phyloP scores from a whole-genome alignment of 2,888 invertebrate genomes.

The Allygus modestus region DNA sequence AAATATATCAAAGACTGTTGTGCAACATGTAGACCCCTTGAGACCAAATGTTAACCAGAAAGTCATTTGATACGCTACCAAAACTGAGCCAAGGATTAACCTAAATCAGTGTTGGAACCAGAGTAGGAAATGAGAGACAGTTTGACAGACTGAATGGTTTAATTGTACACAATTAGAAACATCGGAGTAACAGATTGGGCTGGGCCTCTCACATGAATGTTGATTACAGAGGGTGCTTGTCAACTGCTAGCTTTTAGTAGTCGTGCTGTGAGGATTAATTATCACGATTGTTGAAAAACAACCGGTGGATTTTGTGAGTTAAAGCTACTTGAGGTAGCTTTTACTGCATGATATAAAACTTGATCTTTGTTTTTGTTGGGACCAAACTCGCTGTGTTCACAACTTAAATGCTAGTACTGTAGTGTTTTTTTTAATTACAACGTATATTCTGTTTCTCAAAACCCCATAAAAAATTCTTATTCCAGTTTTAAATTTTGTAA shows the following conservation, averaged over 20 bases:
- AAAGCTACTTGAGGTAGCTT: too few relatives aligned
- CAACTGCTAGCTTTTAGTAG: background rate
- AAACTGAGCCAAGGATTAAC: background rate
- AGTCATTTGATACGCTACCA: slow-evolving; percentile 6
- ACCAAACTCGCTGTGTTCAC: too few relatives aligned
- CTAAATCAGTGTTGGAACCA: background rate
- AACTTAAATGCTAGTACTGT: too few relatives aligned
- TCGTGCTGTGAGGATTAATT: too few relatives aligned
- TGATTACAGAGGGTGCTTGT: slow-evolving; percentile 4
- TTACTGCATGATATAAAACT: too few relatives aligned
- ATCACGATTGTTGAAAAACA: too few relatives aligned
- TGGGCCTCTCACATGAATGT: background rate
- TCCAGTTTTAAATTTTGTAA: too few relatives aligned
- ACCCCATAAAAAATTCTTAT: too few relatives aligned
- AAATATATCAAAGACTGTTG: background rate
- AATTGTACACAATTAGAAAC: slow-evolving; percentile 24
- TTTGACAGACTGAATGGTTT: slow-evolving; percentile 39
- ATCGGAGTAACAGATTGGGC: slow-evolving; percentile 10
- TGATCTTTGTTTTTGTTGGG: too few relatives aligned
- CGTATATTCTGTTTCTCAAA: too few relatives aligned
- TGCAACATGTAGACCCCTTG: background rate
- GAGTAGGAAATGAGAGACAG: slow-evolving; percentile 19
- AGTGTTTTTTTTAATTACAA: too few relatives aligned
- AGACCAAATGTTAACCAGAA: background rate
- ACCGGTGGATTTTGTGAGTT: too few relatives aligned